Conservation (phyloP, 2,888 invertebrate species). For the Campaea margaritaria region DNA sequence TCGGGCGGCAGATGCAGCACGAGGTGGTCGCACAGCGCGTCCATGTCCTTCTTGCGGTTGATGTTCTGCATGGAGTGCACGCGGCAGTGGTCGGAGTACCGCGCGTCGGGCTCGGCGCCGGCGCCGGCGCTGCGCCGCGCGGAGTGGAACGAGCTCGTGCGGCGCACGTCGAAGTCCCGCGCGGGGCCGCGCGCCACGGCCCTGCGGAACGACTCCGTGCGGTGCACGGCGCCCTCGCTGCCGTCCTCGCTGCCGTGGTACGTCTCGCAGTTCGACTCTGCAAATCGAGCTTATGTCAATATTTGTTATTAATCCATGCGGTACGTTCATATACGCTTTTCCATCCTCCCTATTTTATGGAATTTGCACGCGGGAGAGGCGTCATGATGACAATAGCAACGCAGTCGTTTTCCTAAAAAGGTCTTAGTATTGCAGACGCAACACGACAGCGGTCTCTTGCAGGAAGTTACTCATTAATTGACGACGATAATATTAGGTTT, state of each 20-base stretch:
- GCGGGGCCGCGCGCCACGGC: conserved; percentile 68
- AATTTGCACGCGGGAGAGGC: too few species aligned
- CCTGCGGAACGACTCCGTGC: conserved; percentile 73
- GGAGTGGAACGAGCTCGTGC: conserved; percentile 77
- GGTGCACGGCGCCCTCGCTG: conserved; percentile 75
- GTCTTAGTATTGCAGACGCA: too few species aligned
- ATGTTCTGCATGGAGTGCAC: conserved; percentile 79
- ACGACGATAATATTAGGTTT: too few species aligned
- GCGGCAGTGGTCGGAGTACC: conserved; percentile 64
- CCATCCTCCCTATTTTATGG: too few species aligned
- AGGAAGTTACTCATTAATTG: too few species aligned
- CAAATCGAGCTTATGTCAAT: conserved; percentile 36
- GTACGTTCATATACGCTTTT: too few species aligned
- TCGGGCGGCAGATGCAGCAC: conserved; percentile 76
- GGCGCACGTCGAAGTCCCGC: conserved; percentile 68
- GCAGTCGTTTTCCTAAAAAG: too few species aligned
- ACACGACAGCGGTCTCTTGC: too few species aligned
- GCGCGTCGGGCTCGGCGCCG: conserved; percentile 56
- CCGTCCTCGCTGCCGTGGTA: conserved; percentile 78
- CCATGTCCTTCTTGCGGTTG: conserved; percentile 71
- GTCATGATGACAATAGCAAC: too few species aligned
- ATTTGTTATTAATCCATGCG: background rate
- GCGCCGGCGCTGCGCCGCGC: conserved; percentile 66
- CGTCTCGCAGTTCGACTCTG: conserved; percentile 79
- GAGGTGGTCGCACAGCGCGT: conserved; percentile 72